These are phyloP conservation scores for Phyllotreta cruciferae DNA, from an alignment of 2,888 invertebrate species.

Conservation along the genomic window DNA sequence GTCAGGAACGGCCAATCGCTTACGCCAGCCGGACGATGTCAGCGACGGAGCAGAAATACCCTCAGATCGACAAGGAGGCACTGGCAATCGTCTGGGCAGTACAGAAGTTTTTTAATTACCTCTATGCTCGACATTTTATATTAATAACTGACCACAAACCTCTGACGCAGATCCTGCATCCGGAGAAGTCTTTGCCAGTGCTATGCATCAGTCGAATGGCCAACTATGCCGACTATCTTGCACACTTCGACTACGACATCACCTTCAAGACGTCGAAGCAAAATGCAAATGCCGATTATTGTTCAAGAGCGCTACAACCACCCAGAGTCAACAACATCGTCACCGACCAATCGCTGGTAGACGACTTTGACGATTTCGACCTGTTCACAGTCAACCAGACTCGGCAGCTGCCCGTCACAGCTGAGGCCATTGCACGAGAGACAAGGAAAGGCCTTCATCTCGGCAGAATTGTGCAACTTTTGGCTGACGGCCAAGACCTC, in stretches of 20 bases:
- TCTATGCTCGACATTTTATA: conserved; percentile 37
- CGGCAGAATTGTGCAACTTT: not conserved
- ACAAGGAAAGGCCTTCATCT: not conserved
- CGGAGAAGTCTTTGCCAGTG: conserved; percentile 18
- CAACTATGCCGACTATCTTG: too few species aligned
- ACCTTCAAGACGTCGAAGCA: conserved; percentile 19
- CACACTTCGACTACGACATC: not conserved
- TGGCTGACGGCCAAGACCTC: not conserved
- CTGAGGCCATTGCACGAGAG: not conserved
- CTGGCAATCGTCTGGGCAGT: conserved; percentile 22
- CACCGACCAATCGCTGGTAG: not conserved
- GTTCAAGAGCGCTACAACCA: conserved; percentile 25
- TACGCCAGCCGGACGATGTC: conserved; percentile 36
- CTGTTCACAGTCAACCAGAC: not conserved
- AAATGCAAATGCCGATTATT: conserved; percentile 34
- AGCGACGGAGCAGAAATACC: conserved; percentile 31
- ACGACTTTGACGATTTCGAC: not conserved
- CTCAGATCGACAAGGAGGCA: conserved; percentile 40
- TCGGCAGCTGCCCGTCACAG: conserved; percentile 6
- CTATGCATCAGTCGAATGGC: conserved; percentile 39
- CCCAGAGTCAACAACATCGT: not conserved
- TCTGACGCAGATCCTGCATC: conserved; percentile 38
- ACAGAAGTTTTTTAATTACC: not conserved
- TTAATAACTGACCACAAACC: conserved; percentile 39
- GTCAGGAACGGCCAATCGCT: conserved; percentile 32